Evolutionary conservation across 2,888 invertebrate genomes (phyloP), one percentile per base, ranked within the genome.

Genomic region (Polyploca ridens): DNA sequence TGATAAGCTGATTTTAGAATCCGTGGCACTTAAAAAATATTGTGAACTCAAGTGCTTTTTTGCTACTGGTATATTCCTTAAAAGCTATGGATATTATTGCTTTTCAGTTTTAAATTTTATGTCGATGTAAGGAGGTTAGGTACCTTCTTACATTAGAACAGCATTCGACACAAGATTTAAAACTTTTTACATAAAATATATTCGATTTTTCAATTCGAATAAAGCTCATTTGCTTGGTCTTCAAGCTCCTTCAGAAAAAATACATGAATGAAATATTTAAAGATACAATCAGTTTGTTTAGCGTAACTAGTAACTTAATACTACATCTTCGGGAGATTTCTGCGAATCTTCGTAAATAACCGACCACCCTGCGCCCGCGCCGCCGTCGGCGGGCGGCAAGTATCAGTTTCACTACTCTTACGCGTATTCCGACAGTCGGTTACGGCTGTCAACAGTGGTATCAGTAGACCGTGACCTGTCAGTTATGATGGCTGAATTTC

Each of bases 351-450:
- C 81, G 76, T 75, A 82, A 84, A 84, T 84, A 85, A 70, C 70
- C 85, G 89, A 87, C 90, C 88, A 90, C 89, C 89, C 81, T 78
- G 80, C 75, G 75, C 68, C 69, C 64, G 67, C 74, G 74, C 65
- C 41, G 41, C 54, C 54, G 54, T 19, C 54, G 10, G 54, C 54
- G 54, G 54, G 73, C 65, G 66, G 64, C 63, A 66, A 69, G 77
- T 89, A 83, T 90, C 89, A 70, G 85, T 90, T 90, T 83, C 90
- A 85, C 65, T 69, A 70, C 75, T 72, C 71, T 70, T 68, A 73
- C 77, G 70, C 63, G 49, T 64, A 64, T 72, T 70, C 71, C 71
- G 69, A 64, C 74, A 67, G 68, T 70, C 19, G 19, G 72, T 72
- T 70, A 76, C 75, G 78, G 75, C 83, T 87, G 89, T 88, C 88